Evolutionary conservation across 2,888 invertebrate genomes (phyloP).

Genomic region (Syrphus vitripennis): DNA sequence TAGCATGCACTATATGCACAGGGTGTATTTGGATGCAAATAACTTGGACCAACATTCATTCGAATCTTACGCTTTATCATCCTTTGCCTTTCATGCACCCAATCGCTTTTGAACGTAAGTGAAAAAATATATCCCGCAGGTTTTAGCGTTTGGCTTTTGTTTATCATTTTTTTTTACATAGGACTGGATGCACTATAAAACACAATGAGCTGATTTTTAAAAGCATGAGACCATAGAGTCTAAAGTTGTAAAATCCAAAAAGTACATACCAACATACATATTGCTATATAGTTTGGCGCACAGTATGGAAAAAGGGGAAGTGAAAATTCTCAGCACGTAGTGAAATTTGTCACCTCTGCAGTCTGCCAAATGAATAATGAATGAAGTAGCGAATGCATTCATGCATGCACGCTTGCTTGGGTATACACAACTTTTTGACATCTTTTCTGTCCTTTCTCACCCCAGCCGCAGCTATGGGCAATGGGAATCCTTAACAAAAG

Average conservation of each 20-base stretch:
- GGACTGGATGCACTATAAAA: constrained; percentile 16
- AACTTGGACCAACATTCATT: neutral
- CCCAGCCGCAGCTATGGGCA: neutral
- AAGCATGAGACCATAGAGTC: neutral
- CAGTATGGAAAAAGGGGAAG: constrained; percentile 33
- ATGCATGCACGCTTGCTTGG: constrained; percentile 15
- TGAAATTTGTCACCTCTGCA: constrained; percentile 69
- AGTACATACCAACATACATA: neutral
- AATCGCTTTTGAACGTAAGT: constrained; percentile 47
- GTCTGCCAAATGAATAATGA: constrained; percentile 60
- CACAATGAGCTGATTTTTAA: neutral
- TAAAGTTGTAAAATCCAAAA: constrained; percentile 25
- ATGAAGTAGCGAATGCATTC: constrained; percentile 33
- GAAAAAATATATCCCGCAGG: constrained; percentile 51
- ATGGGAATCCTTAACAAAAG: constrained; percentile 27
- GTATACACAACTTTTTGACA: neutral
- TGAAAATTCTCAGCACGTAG: constrained; percentile 60
- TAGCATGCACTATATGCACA: no score
- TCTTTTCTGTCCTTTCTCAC: neutral
- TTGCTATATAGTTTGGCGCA: constrained; percentile 26
- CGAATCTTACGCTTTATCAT: neutral
- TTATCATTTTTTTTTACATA: constrained; percentile 35
- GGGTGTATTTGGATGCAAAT: no score
- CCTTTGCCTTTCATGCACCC: constrained; percentile 24
- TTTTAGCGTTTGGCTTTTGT: constrained; percentile 27